A percentile compares a stretch with the other conserved stretches of the same genome.
These are phyloP conservation scores for Semicossyphus pulcher DNA, from an alignment of 2,113 vertebrate genomes.

Conservation along the genomic window DNA sequence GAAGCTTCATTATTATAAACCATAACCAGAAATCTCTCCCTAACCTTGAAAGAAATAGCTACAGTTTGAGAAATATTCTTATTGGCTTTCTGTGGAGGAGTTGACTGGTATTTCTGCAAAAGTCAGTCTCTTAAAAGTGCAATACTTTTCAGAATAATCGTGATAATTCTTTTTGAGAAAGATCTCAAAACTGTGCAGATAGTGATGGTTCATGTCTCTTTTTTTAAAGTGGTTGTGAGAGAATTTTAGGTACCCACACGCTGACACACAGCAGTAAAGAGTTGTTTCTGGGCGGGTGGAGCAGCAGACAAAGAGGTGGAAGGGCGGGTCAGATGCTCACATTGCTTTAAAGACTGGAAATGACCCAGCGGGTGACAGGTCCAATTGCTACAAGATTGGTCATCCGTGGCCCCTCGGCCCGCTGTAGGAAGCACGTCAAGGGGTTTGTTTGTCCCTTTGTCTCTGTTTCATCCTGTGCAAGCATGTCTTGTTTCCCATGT, in stretches of 20 bases:
- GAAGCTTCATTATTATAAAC: too few relatives aligned
- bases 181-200: too few relatives aligned
- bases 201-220: too few relatives aligned
- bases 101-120: too few relatives aligned
- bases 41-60: too few relatives aligned
- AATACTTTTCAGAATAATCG: too few relatives aligned
- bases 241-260: not conserved
- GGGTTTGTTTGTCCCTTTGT: conserved; percentile 35
- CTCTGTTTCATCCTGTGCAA: conserved; percentile 32
- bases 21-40: too few relatives aligned
- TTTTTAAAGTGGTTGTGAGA: too few relatives aligned
- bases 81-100: too few relatives aligned
- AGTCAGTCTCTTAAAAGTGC: too few relatives aligned
- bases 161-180: too few relatives aligned
- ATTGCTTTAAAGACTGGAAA: conserved; percentile 43
- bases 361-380: conserved; percentile 25
- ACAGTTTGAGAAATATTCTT: too few relatives aligned
- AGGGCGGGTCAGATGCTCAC: conserved; percentile 3
- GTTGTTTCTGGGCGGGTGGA: not conserved
- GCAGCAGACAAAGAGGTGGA: conserved; percentile 22
- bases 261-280: not conserved
- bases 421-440: conserved; percentile 42
- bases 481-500: conserved; percentile 13
- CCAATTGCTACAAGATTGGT: conserved; percentile 24
- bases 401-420: not conserved